A percentile compares a stretch with the other conserved stretches of the same genome.
Conservation (phyloP, 2,888 invertebrate genomes). For the Choristoneura rosaceana region DNA sequence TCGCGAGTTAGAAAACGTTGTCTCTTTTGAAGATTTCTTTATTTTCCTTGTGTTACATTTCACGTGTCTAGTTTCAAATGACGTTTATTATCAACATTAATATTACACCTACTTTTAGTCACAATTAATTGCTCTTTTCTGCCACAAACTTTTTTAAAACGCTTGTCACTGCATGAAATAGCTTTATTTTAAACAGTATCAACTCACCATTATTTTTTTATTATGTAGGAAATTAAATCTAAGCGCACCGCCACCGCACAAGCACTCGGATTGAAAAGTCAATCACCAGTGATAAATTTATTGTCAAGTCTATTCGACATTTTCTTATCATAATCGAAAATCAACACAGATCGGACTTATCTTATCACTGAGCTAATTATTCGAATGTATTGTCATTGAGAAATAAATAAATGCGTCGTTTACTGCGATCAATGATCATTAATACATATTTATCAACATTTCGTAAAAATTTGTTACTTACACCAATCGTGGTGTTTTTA, state of each 20-base stretch:
- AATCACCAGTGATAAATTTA: slow-evolving; percentile 36
- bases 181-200: not conserved
- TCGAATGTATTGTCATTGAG: slow-evolving; percentile 18
- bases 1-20: too few relatives aligned
- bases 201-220: slow-evolving; percentile 34
- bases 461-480: not conserved
- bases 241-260: slow-evolving; percentile 33
- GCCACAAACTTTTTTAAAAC: not conserved
- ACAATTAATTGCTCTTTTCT: slow-evolving; percentile 3
- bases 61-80: not conserved
- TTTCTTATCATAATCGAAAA: slow-evolving; percentile 38
- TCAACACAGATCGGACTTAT: slow-evolving; percentile 36
- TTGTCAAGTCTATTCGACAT: slow-evolving; percentile 27
- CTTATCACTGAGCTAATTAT: slow-evolving; percentile 39
- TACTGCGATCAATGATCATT: slow-evolving; percentile 10
- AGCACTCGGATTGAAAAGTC: slow-evolving; percentile 28
- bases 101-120: not conserved
- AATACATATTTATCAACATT: slow-evolving; percentile 2
- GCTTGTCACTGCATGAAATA: not conserved
- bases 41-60: not conserved
- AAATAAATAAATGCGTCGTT: slow-evolving; percentile 12
- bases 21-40: not conserved
- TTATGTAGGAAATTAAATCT: not conserved
- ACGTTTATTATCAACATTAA: not conserved
- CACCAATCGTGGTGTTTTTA: too few relatives aligned